Evolutionary conservation across 2,888 invertebrate species (phyloP), one percentile per base, ranked within the genome.

Genomic region (Eupithecia inturbata): DNA sequence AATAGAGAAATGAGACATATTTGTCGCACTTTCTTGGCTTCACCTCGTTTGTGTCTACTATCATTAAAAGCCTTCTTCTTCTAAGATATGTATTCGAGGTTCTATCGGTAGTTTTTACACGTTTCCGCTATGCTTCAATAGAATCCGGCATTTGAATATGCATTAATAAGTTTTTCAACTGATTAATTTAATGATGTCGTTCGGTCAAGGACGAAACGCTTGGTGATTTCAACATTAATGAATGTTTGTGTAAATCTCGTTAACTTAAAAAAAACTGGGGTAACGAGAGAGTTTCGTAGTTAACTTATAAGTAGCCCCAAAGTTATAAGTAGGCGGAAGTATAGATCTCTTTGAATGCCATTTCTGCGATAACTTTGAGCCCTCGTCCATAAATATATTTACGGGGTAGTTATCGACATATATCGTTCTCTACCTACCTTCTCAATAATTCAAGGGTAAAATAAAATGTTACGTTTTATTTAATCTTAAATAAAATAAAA

Each of bases 381-480:
- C 74, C 68, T 74, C 72, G 57, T 75, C 26, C 67, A 67, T 70
- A 68, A 70, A 63, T 71, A 67, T 75, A 49, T 70, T 68, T 75
- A 71, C 64, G 60, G 68, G 67, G 9, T 67, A 53, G 53, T 36
- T 39, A 67, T 75, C 41, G 68, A 57, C 63, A 70, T 75, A 53
- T 68, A 53, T 64, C 31, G 28, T 53, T 28, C 39, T 45, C 41
- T 33, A 28, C 39, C 68, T 49, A 16, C 39, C 68, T 49, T 10
- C 70, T 73, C 19, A 68, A 75, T 70, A 72, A 72, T 66, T 71
- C 64, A 68, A 70, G 19, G 67, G 39, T 5, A 67, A 67, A 73
- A 73, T 31, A 45, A 45, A 19, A 45, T 19, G 19, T 19, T 19
- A 19, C 19, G 45, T 19, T n/a, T n/a, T n/a, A n/a, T n/a, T n/a